Percentiles rank a stretch among this genome's conserved stretches.
phyloP scores from a whole-genome alignment of 2,888 invertebrate genomes.

The Andrena flavipes region DNA sequence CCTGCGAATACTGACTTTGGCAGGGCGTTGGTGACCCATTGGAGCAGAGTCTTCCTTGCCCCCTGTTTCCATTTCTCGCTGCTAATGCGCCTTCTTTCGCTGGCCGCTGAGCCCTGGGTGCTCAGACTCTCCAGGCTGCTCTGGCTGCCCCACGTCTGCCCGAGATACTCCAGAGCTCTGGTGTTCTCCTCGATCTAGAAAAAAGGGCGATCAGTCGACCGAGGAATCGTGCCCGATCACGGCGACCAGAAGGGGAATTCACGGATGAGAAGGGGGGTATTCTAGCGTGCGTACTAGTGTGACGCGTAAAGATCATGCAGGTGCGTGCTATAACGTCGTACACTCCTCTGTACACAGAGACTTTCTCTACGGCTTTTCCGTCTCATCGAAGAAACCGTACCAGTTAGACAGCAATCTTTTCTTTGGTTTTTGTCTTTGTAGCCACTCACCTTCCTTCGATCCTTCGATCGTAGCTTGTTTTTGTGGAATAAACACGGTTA shows the following conservation, averaged over 20 bases:
- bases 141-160: conserved; percentile 92
- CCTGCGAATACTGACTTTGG: conserved; percentile 88
- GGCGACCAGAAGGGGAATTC: not conserved
- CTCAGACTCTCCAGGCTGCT: conserved; percentile 93
- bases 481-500: conserved; percentile 82
- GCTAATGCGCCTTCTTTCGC: conserved; percentile 85
- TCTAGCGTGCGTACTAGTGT: conserved; percentile 71
- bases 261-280: conserved; percentile 22
- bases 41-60: conserved; percentile 95
- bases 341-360: conserved; percentile 17
- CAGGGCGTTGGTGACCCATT: conserved; percentile 97
- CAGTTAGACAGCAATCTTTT: conserved; percentile 39
- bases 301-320: conserved; percentile 68
- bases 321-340: conserved; percentile 53
- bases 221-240: not conserved
- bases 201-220: conserved; percentile 31
- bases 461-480: conserved; percentile 85
- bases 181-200: conserved; percentile 97
- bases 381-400: conserved; percentile 42
- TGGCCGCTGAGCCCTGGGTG: conserved; percentile 88
- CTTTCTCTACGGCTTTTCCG: conserved; percentile 46
- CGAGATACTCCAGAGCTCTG: conserved; percentile 93
- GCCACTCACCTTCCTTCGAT: conserved; percentile 83
- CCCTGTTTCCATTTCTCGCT: conserved; percentile 94
- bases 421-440: conserved; percentile 29